A percentile compares a stretch with the other conserved stretches of the same genome.
Evolutionary conservation across 1,140 invertebrate genomes (phyloP).

Genomic region (Oryctes rhinoceros): DNA sequence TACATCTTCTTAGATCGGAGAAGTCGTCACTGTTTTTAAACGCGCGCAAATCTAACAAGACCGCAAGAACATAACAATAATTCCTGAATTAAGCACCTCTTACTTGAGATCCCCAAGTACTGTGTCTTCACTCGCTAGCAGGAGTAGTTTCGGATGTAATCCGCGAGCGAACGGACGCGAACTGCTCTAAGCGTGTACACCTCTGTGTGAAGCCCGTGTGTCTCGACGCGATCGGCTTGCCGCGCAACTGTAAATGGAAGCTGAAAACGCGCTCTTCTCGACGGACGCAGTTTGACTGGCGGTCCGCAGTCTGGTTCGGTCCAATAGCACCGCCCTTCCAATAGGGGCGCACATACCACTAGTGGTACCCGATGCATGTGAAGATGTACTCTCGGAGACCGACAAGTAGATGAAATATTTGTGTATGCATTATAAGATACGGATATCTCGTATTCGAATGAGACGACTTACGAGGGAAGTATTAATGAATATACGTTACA

Average conservation of each 20-base stretch:
- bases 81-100: not conserved
- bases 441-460: not conserved
- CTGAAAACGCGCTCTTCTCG: conserved; percentile 44
- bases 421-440: not conserved
- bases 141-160: conserved; percentile 8
- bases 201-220: not conserved
- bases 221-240: conserved; percentile 25
- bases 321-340: conserved; percentile 43
- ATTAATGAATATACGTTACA: not conserved
- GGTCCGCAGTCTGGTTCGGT: conserved; percentile 57
- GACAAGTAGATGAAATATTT: not conserved
- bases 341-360: conserved; percentile 53
- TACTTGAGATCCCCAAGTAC: not conserved
- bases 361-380: conserved; percentile 11
- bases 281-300: conserved; percentile 56
- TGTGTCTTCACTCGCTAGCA: not conserved
- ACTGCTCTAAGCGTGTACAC: conserved; percentile 1
- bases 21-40: not conserved
- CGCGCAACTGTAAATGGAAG: conserved; percentile 44
- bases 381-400: conserved; percentile 19
- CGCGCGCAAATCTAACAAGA: not conserved
- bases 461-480: no score
- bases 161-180: not conserved
- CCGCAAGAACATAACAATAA: conserved; percentile 14
- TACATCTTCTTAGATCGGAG: not conserved